Conservation (phyloP, 2,797 vertebrate species). For the Eurystomus glaucurus region DNA sequence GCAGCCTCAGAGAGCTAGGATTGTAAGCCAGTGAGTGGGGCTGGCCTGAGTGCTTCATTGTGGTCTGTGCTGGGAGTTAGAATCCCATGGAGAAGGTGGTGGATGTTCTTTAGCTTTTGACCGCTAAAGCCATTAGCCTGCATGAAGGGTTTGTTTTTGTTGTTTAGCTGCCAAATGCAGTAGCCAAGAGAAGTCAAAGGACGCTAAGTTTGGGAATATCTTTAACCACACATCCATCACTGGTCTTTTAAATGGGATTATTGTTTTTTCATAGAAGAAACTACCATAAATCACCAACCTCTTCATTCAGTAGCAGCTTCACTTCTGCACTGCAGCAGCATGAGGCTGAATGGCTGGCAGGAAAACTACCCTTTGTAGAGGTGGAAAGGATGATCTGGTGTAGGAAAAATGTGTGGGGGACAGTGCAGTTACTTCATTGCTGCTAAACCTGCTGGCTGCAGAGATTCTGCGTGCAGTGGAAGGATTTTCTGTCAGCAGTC, state of each 20-base stretch:
- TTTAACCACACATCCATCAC: slow-evolving; percentile 46
- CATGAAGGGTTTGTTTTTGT: slow-evolving; percentile 18
- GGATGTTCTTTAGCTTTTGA: slow-evolving; percentile 21
- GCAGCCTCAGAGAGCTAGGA: neutral
- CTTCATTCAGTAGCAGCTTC: neutral
- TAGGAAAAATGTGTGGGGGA: neutral
- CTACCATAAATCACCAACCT: slow-evolving; percentile 23
- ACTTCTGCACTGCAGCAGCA: neutral
- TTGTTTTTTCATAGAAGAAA: slow-evolving; percentile 13
- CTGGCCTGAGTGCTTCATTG: accelerated
- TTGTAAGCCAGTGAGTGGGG: neutral
- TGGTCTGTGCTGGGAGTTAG: neutral
- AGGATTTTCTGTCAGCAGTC: slow-evolving; percentile 18
- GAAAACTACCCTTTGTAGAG: neutral
- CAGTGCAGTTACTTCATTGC: neutral
- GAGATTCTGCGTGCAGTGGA: neutral
- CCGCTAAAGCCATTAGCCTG: neutral
- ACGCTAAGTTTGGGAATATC: neutral
- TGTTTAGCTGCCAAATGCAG: slow-evolving; percentile 28
- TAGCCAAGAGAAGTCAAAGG: slow-evolving; percentile 34
- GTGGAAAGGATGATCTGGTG: neutral
- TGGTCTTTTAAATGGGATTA: slow-evolving; percentile 10
- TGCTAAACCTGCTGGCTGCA: neutral
- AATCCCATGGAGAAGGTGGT: neutral
- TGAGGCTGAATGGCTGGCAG: neutral